Evolutionary conservation across 2,113 vertebrate species (phyloP), one percentile per base, ranked within the genome.

Genomic region (Oncorhynchus clarkii): DNA sequence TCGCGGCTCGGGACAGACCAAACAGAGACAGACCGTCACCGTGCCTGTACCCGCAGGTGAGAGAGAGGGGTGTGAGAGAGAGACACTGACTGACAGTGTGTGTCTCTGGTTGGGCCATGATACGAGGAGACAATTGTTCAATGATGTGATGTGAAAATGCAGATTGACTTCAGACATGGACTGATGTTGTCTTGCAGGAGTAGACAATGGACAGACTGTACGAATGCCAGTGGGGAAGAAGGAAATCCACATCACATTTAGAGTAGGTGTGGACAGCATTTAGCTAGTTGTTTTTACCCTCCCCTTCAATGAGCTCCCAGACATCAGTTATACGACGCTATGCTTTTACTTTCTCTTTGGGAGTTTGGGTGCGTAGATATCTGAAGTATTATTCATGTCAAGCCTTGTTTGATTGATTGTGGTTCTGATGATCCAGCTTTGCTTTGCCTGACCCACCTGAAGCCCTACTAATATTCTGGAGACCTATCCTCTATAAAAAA

Each of bases 21-120:
- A 97, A 71, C 96, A 95, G 90, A 96, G 85, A 86, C 96, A 94
- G 88, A 94, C 88, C 0, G 94, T 99, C 83, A 87, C 92, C 68
- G 95, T 99, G 7, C 96, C 96, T 0, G 96, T 99, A 45, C 98
- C 97, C 45, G 95, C 98, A 12, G 98, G 98, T 99, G 95, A 84
- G 29, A n/a, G 6, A 2, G 39, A 4, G 45, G 48, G 68, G 29
- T 31, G 31, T 1, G 31, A 27, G 66, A 14, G 66, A 14, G 66
- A 7, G 31, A 34, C 6, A 34, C 34, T 34, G 34, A 22, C n/a
- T 49, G 68, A 22, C 39, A 5, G 68, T 24, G 39, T 24, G 39
- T 49, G 68, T 24, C 11, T 24, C 39, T 26, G 39, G 5, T 5
- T 24, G 11, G 3, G 68, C 22, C 39, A 13, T 8, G 27, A 34